A percentile compares a stretch with the other conserved stretches of the same genome.
phyloP scores from a whole-genome alignment of 2,797 vertebrate genomes.

The Schizopygopsis pylzovi region DNA sequence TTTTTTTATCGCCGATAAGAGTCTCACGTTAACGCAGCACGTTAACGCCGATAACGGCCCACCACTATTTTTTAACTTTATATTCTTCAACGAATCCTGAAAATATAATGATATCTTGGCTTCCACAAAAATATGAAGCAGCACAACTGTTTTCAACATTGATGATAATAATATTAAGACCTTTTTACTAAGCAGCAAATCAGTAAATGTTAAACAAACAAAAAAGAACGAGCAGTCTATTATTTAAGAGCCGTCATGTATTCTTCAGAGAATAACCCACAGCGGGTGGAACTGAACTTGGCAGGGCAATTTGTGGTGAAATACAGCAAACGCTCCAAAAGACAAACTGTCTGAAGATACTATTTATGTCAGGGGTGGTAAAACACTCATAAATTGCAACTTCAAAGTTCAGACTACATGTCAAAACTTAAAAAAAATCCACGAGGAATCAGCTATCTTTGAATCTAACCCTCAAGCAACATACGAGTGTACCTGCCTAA shows the following conservation, averaged over 20 bases:
- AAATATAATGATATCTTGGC: not conserved
- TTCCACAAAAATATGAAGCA: not conserved
- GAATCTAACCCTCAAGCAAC: not conserved
- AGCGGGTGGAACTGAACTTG: constrained; percentile 11
- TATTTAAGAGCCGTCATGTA: not conserved
- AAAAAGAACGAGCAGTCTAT: not conserved
- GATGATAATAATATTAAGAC: not conserved
- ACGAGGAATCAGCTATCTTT: not conserved
- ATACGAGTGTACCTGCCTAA: not conserved
- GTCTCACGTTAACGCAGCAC: no score
- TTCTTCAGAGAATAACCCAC: not conserved
- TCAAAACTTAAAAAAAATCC: not conserved
- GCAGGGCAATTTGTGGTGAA: constrained; percentile 1
- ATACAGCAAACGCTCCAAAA: constrained; percentile 11
- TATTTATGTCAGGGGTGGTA: not conserved
- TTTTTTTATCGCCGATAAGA: no score
- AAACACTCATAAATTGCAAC: not conserved
- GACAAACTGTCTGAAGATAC: constrained; percentile 9
- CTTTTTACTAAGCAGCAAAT: not conserved
- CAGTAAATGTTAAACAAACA: not conserved
- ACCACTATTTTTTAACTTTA: no score
- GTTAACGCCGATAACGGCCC: no score
- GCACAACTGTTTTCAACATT: not conserved
- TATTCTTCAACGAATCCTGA: not conserved
- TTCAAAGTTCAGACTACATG: not conserved